A percentile compares a stretch with the other conserved stretches of the same genome.
Evolutionary conservation across 2,888 invertebrate genomes (phyloP).

Genomic region (Drosophila demipolita): DNA sequence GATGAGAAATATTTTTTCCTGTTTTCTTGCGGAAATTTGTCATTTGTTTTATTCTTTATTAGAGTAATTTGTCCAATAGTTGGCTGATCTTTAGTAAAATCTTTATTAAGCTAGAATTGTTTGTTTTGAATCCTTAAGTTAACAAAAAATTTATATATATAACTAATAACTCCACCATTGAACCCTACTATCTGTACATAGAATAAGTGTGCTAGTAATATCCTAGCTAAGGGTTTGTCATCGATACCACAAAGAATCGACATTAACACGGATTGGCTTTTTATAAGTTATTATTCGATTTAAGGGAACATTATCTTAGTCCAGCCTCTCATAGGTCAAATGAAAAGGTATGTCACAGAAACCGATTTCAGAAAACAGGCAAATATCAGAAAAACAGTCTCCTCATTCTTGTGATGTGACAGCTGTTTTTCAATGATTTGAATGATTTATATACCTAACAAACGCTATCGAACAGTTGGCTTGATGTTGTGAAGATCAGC

Average conservation of each 20-base stretch:
- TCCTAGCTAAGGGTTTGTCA: no score
- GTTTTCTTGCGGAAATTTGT: background rate
- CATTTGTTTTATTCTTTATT: background rate
- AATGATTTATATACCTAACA: no score
- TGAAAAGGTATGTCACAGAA: background rate
- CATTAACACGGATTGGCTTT: no score
- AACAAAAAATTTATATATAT: background rate
- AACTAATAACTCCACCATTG: background rate
- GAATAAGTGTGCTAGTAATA: no score
- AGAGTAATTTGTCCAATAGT: background rate
- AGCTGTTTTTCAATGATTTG: no score
- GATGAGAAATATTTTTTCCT: background rate
- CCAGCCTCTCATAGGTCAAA: background rate
- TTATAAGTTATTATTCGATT: background rate
- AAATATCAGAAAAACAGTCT: background rate
- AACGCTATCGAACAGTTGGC: no score
- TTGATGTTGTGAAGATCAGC: no score
- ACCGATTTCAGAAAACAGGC: background rate
- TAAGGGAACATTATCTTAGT: background rate
- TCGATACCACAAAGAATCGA: no score
- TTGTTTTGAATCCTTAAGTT: background rate
- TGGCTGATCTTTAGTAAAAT: background rate
- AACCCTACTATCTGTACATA: background rate
- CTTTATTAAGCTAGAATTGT: background rate
- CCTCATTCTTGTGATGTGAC: no score